phyloP scores from a whole-genome alignment of 2,797 vertebrate genomes.

The Acanthopagrus latus region DNA sequence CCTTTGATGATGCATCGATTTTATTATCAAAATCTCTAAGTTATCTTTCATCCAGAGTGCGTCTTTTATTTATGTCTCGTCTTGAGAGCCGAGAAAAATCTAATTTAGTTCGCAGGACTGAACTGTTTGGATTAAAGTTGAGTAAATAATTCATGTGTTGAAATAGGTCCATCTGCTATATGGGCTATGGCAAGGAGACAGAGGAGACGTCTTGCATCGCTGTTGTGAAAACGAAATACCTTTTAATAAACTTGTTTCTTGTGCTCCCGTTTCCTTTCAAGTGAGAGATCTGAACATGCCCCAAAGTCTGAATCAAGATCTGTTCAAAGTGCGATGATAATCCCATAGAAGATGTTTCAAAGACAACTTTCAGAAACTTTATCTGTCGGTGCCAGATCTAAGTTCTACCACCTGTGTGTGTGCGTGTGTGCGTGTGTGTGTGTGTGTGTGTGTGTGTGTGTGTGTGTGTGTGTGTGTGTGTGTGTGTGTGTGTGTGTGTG shows the following conservation, averaged over 20 bases:
- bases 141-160: constrained; percentile 81
- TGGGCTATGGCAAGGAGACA: constrained; percentile 48
- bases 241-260: constrained; percentile 67
- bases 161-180: constrained; percentile 76
- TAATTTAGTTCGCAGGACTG: constrained; percentile 77
- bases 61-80: constrained; percentile 75
- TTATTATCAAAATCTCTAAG: constrained; percentile 82
- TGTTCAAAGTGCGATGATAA: constrained; percentile 53
- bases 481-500: constrained; percentile 5
- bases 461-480: constrained; percentile 7
- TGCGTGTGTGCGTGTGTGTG: constrained; percentile 25
- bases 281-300: constrained; percentile 57
- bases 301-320: constrained; percentile 39
- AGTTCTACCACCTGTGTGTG: constrained; percentile 9
- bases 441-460: constrained; percentile 16
- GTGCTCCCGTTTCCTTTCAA: constrained; percentile 44
- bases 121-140: constrained; percentile 76
- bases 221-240: constrained; percentile 69
- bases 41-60: constrained; percentile 75
- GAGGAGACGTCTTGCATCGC: constrained; percentile 43
- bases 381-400: constrained; percentile 44
- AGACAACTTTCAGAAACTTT: constrained; percentile 57
- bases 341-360: constrained; percentile 58
- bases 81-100: constrained; percentile 68
- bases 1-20: constrained; percentile 83